Evolutionary conservation across 2,797 vertebrate species (phyloP).

Genomic region (Acanthornis magna): DNA sequence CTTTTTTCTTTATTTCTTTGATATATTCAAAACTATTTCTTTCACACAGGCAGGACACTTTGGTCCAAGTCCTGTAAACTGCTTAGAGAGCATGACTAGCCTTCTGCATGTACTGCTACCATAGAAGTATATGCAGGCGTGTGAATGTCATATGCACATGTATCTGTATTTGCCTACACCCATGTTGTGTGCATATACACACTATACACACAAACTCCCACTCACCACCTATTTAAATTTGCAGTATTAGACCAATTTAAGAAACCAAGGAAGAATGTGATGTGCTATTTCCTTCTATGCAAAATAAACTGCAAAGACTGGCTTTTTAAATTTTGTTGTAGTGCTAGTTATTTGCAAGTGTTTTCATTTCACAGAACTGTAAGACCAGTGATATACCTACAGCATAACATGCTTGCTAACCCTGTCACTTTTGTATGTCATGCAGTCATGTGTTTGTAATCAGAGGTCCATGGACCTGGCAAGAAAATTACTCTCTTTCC

Average conservation of each 20-base stretch:
- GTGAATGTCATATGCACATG: not conserved
- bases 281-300: not conserved
- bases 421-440: not conserved
- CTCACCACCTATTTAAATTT: not conserved
- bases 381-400: not conserved
- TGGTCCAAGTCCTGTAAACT: not conserved
- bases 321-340: not conserved
- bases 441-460: conserved; percentile 39
- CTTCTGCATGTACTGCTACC: not conserved
- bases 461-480: not conserved
- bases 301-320: not conserved
- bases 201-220: not conserved
- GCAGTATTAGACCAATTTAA: not conserved
- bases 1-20: not conserved
- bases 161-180: not conserved
- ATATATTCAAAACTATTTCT: not conserved
- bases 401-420: not conserved
- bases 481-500: not conserved
- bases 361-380: not conserved
- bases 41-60: not conserved
- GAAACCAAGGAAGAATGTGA: not conserved
- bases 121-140: not conserved
- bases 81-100: not conserved
- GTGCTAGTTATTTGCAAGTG: not conserved
- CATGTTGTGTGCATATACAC: rapidly evolving